Percentiles rank a stretch among this genome's conserved stretches.
These are phyloP conservation scores for Bilobella aurantiaca DNA, from an alignment of 1,140 invertebrate species.

Conservation along the genomic window DNA sequence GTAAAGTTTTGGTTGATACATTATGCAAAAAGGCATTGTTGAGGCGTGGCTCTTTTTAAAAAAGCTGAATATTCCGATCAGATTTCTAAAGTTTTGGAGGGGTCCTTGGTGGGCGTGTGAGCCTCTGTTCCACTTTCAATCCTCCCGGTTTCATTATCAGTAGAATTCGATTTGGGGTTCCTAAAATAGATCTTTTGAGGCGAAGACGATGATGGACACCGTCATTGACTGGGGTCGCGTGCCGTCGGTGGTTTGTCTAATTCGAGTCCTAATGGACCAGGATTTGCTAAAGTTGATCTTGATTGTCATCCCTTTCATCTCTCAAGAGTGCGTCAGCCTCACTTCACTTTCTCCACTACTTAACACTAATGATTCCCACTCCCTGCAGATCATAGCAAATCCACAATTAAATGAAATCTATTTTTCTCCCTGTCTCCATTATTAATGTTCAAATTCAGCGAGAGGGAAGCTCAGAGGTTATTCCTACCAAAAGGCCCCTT, in stretches of 20 bases:
- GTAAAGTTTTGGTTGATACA: background rate
- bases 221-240: conserved; percentile 1
- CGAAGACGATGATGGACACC: conserved; percentile 1
- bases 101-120: background rate
- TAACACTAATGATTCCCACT: conserved; percentile 3
- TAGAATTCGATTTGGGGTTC: too few relatives aligned
- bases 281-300: background rate
- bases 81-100: background rate
- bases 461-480: too few relatives aligned
- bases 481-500: too few relatives aligned
- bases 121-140: background rate
- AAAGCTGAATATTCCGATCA: background rate
- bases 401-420: background rate
- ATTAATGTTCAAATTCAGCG: background rate
- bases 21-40: background rate
- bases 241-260: conserved; percentile 5
- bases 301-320: conserved; percentile 8
- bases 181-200: too few relatives aligned
- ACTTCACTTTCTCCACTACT: background rate
- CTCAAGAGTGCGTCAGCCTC: background rate
- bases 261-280: background rate
- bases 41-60: background rate
- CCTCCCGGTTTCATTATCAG: conserved; percentile 1
- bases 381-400: conserved; percentile 7
- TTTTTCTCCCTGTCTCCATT: background rate